Percentiles rank a stretch among this genome's conserved stretches.
Conservation (phyloP, 2,113 vertebrate genomes). For the Nothobranchius furzeri region DNA sequence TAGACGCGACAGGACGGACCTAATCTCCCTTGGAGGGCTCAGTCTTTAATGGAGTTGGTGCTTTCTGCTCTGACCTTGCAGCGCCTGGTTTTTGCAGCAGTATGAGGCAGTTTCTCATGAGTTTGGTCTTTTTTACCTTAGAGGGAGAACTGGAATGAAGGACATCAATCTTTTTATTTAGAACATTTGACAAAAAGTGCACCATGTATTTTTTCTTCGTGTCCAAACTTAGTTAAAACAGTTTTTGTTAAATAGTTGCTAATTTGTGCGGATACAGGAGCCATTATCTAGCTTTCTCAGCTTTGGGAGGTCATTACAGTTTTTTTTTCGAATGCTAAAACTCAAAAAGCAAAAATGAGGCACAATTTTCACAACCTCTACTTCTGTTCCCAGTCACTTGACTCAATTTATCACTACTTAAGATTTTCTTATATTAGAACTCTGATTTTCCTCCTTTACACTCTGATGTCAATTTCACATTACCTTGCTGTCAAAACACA, state of each 20-base stretch:
- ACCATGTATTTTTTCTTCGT: background rate
- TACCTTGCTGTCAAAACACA: too few relatives aligned
- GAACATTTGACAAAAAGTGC: slow-evolving; percentile 4
- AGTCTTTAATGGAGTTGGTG: slow-evolving; percentile 61
- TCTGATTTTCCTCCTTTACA: too few relatives aligned
- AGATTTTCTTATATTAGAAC: too few relatives aligned
- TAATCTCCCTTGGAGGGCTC: slow-evolving; percentile 58
- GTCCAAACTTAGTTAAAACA: fast-evolving
- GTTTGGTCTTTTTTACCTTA: slow-evolving; percentile 15
- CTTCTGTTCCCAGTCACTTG: too few relatives aligned
- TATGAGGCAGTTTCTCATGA: slow-evolving; percentile 28
- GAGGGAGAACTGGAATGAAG: slow-evolving; percentile 8
- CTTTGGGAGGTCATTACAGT: too few relatives aligned
- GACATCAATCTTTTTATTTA: slow-evolving; percentile 11
- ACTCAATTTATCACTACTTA: too few relatives aligned
- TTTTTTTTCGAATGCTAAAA: too few relatives aligned
- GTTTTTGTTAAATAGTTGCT: background rate
- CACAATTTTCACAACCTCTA: too few relatives aligned
- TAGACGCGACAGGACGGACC: slow-evolving; percentile 34
- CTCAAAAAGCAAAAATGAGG: too few relatives aligned
- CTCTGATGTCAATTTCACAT: too few relatives aligned
- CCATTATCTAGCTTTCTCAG: too few relatives aligned
- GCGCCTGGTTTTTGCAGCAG: slow-evolving; percentile 32
- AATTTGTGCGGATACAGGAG: too few relatives aligned
- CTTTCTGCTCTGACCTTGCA: slow-evolving; percentile 63